Percentiles rank a stretch among this genome's conserved stretches.
Evolutionary conservation across 2,888 invertebrate genomes (phyloP).

Genomic region (Slavum lentiscoides): DNA sequence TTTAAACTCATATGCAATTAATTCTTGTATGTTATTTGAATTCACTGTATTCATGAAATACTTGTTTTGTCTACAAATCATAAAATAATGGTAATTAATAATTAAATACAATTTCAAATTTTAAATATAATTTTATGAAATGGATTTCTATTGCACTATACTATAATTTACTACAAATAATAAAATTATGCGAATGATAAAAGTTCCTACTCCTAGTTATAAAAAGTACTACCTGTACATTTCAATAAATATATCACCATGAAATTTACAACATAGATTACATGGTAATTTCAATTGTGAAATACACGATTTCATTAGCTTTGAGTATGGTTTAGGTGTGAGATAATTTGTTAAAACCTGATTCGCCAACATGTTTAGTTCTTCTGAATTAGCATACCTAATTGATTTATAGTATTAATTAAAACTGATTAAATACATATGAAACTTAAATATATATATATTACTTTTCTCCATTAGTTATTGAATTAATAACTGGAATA

Average conservation of each 20-base stretch:
- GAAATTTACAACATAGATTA: slow-evolving; percentile 23
- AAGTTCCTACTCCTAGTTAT: no score
- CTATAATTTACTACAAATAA: no score
- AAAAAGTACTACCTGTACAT: background rate
- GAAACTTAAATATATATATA: slow-evolving; percentile 6
- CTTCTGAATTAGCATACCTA: slow-evolving; percentile 5
- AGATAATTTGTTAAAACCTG: slow-evolving; percentile 19
- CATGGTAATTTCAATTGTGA: background rate
- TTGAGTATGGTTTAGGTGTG: slow-evolving; percentile 1
- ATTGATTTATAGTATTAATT: background rate
- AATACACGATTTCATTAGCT: background rate
- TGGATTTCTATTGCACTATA: no score
- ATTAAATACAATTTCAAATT: background rate
- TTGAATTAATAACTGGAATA: slow-evolving; percentile 21
- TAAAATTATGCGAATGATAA: no score
- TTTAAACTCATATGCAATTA: slow-evolving; percentile 22
- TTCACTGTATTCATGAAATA: slow-evolving; percentile 23
- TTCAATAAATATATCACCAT: slow-evolving; percentile 25
- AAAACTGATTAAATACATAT: background rate
- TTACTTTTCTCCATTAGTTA: slow-evolving; percentile 9
- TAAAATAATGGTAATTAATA: background rate
- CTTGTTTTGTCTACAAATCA: background rate
- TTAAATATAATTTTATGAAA: no score
- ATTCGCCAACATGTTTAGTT: slow-evolving; percentile 20
- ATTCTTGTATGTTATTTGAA: slow-evolving; percentile 5